These are phyloP conservation scores for Mylabris phalerata DNA, from an alignment of 1,140 invertebrate species.

Conservation along the genomic window DNA sequence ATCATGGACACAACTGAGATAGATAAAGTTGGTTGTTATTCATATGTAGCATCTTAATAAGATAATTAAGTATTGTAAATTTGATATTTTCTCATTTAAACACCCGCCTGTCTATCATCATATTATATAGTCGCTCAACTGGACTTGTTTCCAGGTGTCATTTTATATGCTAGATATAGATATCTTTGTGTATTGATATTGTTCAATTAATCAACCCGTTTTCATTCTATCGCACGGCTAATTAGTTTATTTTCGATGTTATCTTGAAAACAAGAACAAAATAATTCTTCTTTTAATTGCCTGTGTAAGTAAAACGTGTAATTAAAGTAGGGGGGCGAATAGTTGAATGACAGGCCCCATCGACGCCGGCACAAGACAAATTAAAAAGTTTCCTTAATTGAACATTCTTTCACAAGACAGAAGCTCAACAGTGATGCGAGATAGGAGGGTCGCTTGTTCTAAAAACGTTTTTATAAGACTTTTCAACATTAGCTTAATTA, in stretches of 20 bases:
- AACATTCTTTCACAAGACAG: constrained; percentile 14
- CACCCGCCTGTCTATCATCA: too few species aligned
- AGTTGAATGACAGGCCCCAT: constrained; percentile 4
- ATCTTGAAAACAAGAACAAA: too few species aligned
- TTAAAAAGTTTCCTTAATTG: constrained; percentile 14
- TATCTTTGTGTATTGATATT: too few species aligned
- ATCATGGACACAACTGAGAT: not conserved
- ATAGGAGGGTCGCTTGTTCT: not conserved
- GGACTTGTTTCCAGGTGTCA: too few species aligned
- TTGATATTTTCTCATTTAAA: constrained; percentile 23
- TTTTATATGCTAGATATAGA: too few species aligned
- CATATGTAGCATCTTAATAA: not conserved
- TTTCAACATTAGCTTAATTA: constrained; percentile 11
- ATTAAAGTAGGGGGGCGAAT: constrained; percentile 3
- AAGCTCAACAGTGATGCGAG: not conserved
- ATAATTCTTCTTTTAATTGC: constrained; percentile 10
- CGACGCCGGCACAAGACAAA: constrained; percentile 8
- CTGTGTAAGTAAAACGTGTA: constrained; percentile 7
- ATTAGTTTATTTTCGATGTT: too few species aligned
- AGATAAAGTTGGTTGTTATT: too few species aligned
- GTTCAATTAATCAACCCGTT: too few species aligned
- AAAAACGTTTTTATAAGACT: constrained; percentile 6
- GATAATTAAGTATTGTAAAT: constrained; percentile 19
- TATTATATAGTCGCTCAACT: too few species aligned
- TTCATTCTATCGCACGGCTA: too few species aligned